Evolutionary conservation across 2,888 invertebrate genomes (phyloP).

Genomic region (Panorpa germanica): DNA sequence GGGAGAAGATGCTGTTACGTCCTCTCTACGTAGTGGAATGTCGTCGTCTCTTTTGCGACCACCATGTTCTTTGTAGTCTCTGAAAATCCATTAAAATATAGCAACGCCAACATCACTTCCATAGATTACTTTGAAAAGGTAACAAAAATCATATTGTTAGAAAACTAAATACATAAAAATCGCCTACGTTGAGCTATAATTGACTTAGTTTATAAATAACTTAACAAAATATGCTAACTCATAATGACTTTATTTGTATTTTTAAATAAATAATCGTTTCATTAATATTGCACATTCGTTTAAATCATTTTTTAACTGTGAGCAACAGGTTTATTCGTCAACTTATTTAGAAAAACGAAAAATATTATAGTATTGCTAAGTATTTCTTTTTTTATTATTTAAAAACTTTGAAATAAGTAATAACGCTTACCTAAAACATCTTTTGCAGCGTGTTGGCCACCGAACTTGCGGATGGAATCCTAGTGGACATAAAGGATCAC

Average conservation of each 20-base stretch:
- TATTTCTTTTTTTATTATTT: slow-evolving; percentile 12
- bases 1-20: slow-evolving; percentile 55
- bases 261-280: background rate
- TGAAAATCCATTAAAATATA: slow-evolving; percentile 22
- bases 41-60: slow-evolving; percentile 50
- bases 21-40: slow-evolving; percentile 27
- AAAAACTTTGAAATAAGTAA: slow-evolving; percentile 13
- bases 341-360: too few relatives aligned
- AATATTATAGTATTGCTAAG: too few relatives aligned
- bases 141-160: too few relatives aligned
- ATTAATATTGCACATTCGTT: background rate
- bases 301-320: slow-evolving; percentile 1
- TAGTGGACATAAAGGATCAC: slow-evolving; percentile 76
- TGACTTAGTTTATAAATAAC: too few relatives aligned
- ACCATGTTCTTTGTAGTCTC: slow-evolving; percentile 82
- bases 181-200: too few relatives aligned
- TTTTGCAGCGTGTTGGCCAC: slow-evolving; percentile 84
- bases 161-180: too few relatives aligned
- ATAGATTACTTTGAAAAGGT: too few relatives aligned
- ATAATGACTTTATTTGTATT: too few relatives aligned
- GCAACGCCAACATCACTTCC: too few relatives aligned
- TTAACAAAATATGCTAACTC: too few relatives aligned
- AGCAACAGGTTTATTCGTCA: background rate
- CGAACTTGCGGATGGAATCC: slow-evolving; percentile 90
- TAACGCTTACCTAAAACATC: slow-evolving; percentile 83